Evolutionary conservation across 1,140 invertebrate genomes (phyloP).

Genomic region (Acromyrmex charruanus): DNA sequence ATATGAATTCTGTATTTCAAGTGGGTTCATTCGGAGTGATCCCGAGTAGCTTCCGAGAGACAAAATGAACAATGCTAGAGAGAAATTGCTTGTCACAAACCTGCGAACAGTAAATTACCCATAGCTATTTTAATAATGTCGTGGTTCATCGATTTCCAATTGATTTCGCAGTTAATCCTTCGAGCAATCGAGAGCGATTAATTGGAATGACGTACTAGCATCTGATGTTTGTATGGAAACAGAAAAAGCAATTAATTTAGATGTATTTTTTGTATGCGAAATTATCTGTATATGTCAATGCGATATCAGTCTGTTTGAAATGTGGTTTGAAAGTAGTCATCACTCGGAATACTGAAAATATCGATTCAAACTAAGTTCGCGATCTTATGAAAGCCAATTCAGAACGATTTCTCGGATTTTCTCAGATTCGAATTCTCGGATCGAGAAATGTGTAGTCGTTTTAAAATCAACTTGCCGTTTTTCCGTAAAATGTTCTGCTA

Average conservation of each 20-base stretch:
- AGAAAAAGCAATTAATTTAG: constrained; percentile 4
- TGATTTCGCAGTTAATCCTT: not conserved
- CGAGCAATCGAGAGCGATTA: not conserved
- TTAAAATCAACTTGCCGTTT: too few relatives aligned
- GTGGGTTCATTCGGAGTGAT: too few relatives aligned
- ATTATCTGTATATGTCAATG: not conserved
- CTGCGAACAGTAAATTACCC: constrained; percentile 38
- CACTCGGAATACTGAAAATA: not conserved
- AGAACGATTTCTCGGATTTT: not conserved
- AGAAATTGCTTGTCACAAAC: not conserved
- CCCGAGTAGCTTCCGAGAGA: too few relatives aligned
- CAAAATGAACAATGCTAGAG: too few relatives aligned
- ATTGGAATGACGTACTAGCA: not conserved
- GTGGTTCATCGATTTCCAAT: not conserved
- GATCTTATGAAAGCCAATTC: not conserved
- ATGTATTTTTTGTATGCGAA: not conserved
- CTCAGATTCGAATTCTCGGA: too few relatives aligned
- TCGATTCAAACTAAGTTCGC: not conserved
- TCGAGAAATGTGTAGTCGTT: too few relatives aligned
- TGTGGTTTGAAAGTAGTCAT: not conserved
- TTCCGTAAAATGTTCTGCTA: too few relatives aligned
- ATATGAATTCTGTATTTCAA: too few relatives aligned
- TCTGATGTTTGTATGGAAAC: not conserved
- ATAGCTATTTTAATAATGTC: not conserved
- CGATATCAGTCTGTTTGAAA: not conserved